Evolutionary conservation across 2,113 vertebrate genomes (phyloP).

Genomic region (Salminus brasiliensis): DNA sequence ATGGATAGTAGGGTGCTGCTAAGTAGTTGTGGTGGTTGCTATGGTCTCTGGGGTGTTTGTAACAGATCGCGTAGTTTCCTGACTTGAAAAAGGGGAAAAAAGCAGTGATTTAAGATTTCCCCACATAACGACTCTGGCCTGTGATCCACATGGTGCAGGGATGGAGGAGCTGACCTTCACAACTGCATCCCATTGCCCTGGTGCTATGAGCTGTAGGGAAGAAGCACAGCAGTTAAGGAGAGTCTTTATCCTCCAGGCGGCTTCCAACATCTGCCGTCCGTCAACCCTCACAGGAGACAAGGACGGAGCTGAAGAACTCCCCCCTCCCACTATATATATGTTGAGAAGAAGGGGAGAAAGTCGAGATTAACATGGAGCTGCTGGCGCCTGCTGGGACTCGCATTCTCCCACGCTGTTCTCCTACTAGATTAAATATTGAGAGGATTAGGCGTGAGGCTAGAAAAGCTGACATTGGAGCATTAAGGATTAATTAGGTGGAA

Average conservation of each 20-base stretch:
- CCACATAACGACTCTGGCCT: neutral
- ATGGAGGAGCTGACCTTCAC: conserved; percentile 30
- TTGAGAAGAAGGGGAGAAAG: conserved; percentile 32
- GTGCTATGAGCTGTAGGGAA: neutral
- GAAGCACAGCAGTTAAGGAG: conserved; percentile 32
- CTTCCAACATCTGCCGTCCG: conserved; percentile 35
- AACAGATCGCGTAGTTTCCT: too few species aligned
- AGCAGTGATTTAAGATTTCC: neutral
- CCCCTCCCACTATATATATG: conserved; percentile 30
- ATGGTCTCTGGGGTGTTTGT: too few species aligned
- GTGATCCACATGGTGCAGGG: conserved; percentile 16
- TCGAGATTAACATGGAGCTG: conserved; percentile 35
- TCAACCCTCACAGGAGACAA: neutral
- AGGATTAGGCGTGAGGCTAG: conserved; percentile 39
- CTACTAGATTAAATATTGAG: conserved; percentile 53
- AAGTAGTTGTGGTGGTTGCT: too few species aligned
- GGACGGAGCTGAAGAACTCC: conserved; percentile 26
- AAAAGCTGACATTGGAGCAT: conserved; percentile 45
- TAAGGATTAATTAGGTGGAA: conserved; percentile 46
- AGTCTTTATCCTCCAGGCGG: conserved; percentile 41
- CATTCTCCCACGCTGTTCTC: conserved; percentile 23
- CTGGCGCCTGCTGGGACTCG: conserved; percentile 10
- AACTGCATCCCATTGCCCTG: conserved; percentile 32
- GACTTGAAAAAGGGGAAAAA: too few species aligned
- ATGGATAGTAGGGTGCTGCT: too few species aligned